These are phyloP conservation scores for Phoxinus phoxinus DNA, from an alignment of 2,113 vertebrate species.

Conservation along the genomic window DNA sequence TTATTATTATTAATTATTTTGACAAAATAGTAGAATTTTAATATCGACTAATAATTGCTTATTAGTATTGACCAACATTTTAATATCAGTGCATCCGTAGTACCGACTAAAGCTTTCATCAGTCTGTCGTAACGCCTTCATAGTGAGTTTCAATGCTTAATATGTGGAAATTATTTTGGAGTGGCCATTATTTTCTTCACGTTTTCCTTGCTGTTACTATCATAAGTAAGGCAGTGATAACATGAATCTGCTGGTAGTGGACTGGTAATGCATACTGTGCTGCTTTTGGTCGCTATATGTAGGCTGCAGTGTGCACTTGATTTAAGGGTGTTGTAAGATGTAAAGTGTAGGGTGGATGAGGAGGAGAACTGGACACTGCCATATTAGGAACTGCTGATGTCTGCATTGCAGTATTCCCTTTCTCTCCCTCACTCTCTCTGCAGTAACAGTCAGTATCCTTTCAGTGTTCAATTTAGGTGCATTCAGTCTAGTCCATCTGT, in stretches of 20 bases:
- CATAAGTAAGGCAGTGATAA: not conserved
- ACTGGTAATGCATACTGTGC: not conserved
- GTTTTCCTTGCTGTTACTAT: not conserved
- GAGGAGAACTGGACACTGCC: conserved; percentile 21
- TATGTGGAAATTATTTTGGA: not conserved
- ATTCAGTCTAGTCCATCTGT: conserved; percentile 26
- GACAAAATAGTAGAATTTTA: not conserved
- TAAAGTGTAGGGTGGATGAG: not conserved
- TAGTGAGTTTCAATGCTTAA: not conserved
- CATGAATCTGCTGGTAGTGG: not conserved
- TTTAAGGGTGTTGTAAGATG: not conserved
- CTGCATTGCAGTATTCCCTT: conserved; percentile 47
- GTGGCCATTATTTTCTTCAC: not conserved
- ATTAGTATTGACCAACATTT: not conserved
- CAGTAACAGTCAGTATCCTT: not conserved
- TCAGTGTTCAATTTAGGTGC: conserved; percentile 23
- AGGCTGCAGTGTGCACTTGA: not conserved
- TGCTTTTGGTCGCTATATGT: not conserved
- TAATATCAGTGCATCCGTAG: not conserved
- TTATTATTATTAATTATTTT: not conserved
- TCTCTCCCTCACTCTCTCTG: conserved; percentile 28
- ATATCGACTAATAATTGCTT: not conserved
- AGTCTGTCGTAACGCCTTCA: not conserved
- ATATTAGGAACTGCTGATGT: conserved; percentile 34
- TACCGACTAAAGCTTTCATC: not conserved